Percentiles rank a stretch among this genome's conserved stretches.
Evolutionary conservation across 2,113 vertebrate species (phyloP).

Genomic region (Sinocyclocheilus rhinocerous): DNA sequence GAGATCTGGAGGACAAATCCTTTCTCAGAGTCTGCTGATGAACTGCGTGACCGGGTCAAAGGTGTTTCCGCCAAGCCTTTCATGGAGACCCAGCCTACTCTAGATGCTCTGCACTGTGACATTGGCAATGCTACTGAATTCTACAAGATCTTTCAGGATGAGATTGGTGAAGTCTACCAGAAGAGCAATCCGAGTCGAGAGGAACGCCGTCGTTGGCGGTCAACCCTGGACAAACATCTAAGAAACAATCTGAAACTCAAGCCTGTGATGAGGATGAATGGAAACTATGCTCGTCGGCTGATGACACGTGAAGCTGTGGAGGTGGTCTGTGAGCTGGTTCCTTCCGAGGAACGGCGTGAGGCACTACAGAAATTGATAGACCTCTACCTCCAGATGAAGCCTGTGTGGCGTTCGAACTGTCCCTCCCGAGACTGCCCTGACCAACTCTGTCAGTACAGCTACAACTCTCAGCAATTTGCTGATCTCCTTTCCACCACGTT

Average conservation of each 20-base stretch:
- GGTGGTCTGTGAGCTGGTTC: constrained; percentile 90
- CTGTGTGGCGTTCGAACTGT: constrained; percentile 93
- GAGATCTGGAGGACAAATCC: constrained; percentile 96
- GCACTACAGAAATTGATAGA: constrained; percentile 89
- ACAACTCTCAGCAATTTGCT: constrained; percentile 93
- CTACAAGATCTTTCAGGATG: constrained; percentile 96
- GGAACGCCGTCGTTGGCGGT: constrained; percentile 89
- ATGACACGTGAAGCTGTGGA: constrained; percentile 90
- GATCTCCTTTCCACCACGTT: constrained; percentile 90
- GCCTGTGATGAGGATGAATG: constrained; percentile 95
- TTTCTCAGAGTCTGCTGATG: constrained; percentile 86
- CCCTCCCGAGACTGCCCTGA: constrained; percentile 92
- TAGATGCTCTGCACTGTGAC: constrained; percentile 94
- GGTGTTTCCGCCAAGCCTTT: constrained; percentile 98
- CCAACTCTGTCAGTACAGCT: constrained; percentile 91
- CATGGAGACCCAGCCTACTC: constrained; percentile 90
- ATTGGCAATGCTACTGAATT: constrained; percentile 96
- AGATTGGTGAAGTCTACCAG: constrained; percentile 89
- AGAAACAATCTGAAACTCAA: constrained; percentile 92
- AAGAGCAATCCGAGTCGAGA: constrained; percentile 81
- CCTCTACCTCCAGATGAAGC: constrained; percentile 96
- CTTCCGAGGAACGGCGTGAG: constrained; percentile 82
- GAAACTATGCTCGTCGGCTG: constrained; percentile 92
- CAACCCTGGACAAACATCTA: constrained; percentile 90
- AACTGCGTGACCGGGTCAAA: constrained; percentile 92